A percentile compares a stretch with the other conserved stretches of the same genome.
Evolutionary conservation across 1,140 invertebrate genomes (phyloP).

Genomic region (Drosophila seguyi): DNA sequence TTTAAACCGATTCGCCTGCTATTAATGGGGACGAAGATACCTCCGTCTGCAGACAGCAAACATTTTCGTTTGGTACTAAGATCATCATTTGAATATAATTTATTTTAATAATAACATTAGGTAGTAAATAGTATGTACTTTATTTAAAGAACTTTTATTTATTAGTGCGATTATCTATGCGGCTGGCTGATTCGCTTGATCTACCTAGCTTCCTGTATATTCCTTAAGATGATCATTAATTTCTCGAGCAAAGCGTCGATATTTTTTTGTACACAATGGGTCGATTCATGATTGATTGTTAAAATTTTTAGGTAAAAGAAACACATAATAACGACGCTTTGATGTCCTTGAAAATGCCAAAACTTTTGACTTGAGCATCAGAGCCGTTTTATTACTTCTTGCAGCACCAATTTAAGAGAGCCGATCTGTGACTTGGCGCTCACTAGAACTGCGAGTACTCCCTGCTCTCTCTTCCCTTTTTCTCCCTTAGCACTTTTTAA

Average conservation of each 20-base stretch:
- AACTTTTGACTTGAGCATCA: constrained; percentile 32
- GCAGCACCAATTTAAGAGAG: constrained; percentile 58
- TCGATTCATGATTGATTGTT: constrained; percentile 41
- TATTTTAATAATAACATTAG: too few species aligned
- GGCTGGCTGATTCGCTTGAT: neutral
- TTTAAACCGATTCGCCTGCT: too few species aligned
- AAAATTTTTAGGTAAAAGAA: neutral
- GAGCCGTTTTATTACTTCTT: constrained; percentile 33
- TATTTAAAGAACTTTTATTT: neutral
- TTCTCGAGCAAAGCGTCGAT: constrained; percentile 15
- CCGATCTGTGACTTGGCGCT: neutral
- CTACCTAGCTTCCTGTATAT: neutral
- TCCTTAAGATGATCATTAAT: constrained; percentile 37
- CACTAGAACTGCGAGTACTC: neutral
- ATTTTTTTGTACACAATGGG: constrained; percentile 18
- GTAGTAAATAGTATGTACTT: too few species aligned
- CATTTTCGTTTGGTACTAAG: too few species aligned
- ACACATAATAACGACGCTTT: constrained; percentile 10
- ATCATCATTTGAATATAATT: too few species aligned
- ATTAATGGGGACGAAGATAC: too few species aligned
- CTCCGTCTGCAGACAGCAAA: too few species aligned
- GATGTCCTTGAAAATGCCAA: constrained; percentile 45
- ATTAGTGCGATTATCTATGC: neutral
- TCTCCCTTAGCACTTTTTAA: constrained; percentile 8
- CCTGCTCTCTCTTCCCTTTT: constrained; percentile 4